phyloP scores from a whole-genome alignment of 1,140 invertebrate genomes.

The Drosophila kepulauana region DNA sequence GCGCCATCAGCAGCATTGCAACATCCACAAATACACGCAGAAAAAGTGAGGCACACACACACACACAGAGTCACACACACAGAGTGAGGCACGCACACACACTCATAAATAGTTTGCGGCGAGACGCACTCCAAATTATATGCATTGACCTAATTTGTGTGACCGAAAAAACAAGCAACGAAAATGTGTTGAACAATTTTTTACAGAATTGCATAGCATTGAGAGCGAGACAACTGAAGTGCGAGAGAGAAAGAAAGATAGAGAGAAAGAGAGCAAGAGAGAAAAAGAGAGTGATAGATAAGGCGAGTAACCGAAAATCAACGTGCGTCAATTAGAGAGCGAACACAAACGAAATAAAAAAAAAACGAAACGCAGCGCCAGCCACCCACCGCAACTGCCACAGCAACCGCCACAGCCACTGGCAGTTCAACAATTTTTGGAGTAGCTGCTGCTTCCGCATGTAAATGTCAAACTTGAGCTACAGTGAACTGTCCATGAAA shows the following conservation, averaged over 20 bases:
- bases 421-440: slow-evolving; percentile 9
- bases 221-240: slow-evolving; percentile 1
- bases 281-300: slow-evolving; percentile 5
- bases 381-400: slow-evolving; percentile 36
- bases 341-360: neutral
- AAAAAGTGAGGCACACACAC: slow-evolving; percentile 34
- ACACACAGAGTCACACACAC: slow-evolving; percentile 1
- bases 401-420: neutral
- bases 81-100: slow-evolving; percentile 19
- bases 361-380: slow-evolving; percentile 9
- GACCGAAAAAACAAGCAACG: slow-evolving; percentile 43
- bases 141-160: slow-evolving; percentile 74
- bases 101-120: slow-evolving; percentile 2
- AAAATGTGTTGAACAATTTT: slow-evolving; percentile 52
- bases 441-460: slow-evolving; percentile 16
- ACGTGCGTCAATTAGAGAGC: slow-evolving; percentile 31
- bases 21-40: slow-evolving; percentile 48
- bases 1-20: slow-evolving; percentile 67
- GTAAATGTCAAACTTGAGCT: slow-evolving; percentile 9
- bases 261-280: slow-evolving; percentile 5
- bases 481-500: neutral
- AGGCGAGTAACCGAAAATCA: neutral
- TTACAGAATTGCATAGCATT: slow-evolving; percentile 63
- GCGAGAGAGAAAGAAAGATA: slow-evolving; percentile 8
- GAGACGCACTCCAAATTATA: slow-evolving; percentile 56